Conservation (phyloP, 2,888 invertebrate species). For the Acleris literana region DNA sequence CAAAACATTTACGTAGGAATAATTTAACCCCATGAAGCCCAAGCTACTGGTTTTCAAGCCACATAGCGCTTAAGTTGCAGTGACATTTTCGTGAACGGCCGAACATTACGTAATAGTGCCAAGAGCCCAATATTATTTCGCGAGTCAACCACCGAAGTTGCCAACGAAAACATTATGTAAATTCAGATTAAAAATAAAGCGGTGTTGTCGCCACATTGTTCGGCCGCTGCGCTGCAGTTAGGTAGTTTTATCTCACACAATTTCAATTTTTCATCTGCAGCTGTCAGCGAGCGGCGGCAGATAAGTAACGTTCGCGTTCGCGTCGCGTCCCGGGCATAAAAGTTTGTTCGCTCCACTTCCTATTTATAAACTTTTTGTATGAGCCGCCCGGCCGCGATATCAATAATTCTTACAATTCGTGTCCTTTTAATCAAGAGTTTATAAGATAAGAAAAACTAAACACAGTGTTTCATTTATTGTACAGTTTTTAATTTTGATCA, state of each 20-base stretch:
- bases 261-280: constrained; percentile 84
- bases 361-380: constrained; percentile 80
- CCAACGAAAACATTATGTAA: constrained; percentile 38
- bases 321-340: constrained; percentile 73
- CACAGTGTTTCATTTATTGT: background rate
- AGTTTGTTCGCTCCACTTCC: constrained; percentile 80
- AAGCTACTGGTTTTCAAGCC: background rate
- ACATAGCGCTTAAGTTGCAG: constrained; percentile 2
- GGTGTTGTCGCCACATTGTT: constrained; percentile 69
- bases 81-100: constrained; percentile 4
- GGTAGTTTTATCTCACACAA: constrained; percentile 83
- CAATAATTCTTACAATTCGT: constrained; percentile 78
- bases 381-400: constrained; percentile 62
- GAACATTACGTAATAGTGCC: constrained; percentile 20
- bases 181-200: constrained; percentile 48
- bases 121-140: constrained; percentile 29
- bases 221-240: constrained; percentile 70
- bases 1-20: background rate
- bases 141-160: constrained; percentile 32
- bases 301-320: constrained; percentile 79
- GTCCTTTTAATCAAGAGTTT: constrained; percentile 25
- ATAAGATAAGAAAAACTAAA: constrained; percentile 35
- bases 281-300: constrained; percentile 79
- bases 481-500: no score
- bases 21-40: background rate